A percentile compares a stretch with the other conserved stretches of the same genome.
These are phyloP conservation scores for Elaphurus davidianus DNA, from an alignment of 2,113 vertebrate genomes.

Conservation along the genomic window DNA sequence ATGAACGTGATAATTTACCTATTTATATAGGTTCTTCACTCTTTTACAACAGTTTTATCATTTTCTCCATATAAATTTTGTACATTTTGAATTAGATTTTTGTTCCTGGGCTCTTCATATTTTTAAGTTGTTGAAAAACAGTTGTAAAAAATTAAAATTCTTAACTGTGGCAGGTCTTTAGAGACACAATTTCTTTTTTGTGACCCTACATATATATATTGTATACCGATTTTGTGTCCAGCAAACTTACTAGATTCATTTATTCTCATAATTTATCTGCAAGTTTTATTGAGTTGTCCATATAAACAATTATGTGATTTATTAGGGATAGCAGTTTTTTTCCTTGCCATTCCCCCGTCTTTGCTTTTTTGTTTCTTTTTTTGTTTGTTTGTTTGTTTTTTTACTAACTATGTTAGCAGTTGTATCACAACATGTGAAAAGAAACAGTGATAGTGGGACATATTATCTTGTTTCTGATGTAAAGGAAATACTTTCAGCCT, in stretches of 20 bases:
- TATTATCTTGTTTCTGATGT: not conserved
- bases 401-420: not conserved
- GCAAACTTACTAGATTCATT: not conserved
- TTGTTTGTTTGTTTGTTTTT: not conserved
- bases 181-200: not conserved
- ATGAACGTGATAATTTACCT: not conserved
- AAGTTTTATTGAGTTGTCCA: not conserved
- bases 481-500: not conserved
- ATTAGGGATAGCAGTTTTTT: not conserved
- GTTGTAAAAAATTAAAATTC: not conserved
- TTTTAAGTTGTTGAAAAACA: conserved; percentile 22
- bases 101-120: not conserved
- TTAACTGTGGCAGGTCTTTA: not conserved
- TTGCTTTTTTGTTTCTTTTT: not conserved
- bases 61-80: not conserved
- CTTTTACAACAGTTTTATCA: not conserved
- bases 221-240: not conserved
- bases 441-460: not conserved
- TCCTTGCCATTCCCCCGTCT: not conserved
- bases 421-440: not conserved
- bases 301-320: not conserved
- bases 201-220: not conserved
- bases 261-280: not conserved
- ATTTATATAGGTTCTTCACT: not conserved
- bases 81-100: not conserved